Evolutionary conservation across 2,888 invertebrate genomes (phyloP), one percentile per base, ranked within the genome.

Genomic region (Yponomeuta plumbellus): DNA sequence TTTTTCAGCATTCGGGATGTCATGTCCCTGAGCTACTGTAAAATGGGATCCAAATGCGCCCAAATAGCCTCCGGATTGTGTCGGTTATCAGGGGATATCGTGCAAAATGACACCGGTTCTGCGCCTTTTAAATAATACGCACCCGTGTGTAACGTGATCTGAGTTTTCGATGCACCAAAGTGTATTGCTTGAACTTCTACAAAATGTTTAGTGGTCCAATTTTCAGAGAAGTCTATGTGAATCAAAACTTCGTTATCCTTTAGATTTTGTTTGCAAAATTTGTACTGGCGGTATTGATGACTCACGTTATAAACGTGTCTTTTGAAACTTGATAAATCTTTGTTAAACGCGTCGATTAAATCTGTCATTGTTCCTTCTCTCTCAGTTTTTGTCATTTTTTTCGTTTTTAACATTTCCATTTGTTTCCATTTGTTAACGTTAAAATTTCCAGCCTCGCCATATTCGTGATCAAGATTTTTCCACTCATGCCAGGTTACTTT

Each of bases 91-190:
- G 68, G 65, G n/a, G 69, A 70, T 22, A 71, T 23, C 10, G 68
- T 21, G 58, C 44, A 58, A 66, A 70, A 68, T 59, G 68, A 13
- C 61, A 57, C 40, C 26, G 69, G 68, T 40, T 66, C 56, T n/a
- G 67, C 56, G 11, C 58, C 66, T 61, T 67, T 68, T 57, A 44
- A 58, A 57, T 69, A 69, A n/a, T 68, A 61, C 6, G 69, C 65
- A 8, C 70, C 69, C 57, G 71, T 72, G 62, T 71, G 71, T 21
- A 73, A 34, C 22, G 72, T 73, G 22, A 72, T 68, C 68, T 72
- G 72, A 34, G 59, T 61, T 64, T 68, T 70, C 11, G 70, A 71
- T 8, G 39, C 39, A 39, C 39, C 39, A 61, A 71, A 73, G 64
- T 72, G 72, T 65, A 71, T 66, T 1, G 71, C 66, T 64, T 69